phyloP scores from a whole-genome alignment of 2,113 vertebrate genomes.

The Mus musculus region DNA sequence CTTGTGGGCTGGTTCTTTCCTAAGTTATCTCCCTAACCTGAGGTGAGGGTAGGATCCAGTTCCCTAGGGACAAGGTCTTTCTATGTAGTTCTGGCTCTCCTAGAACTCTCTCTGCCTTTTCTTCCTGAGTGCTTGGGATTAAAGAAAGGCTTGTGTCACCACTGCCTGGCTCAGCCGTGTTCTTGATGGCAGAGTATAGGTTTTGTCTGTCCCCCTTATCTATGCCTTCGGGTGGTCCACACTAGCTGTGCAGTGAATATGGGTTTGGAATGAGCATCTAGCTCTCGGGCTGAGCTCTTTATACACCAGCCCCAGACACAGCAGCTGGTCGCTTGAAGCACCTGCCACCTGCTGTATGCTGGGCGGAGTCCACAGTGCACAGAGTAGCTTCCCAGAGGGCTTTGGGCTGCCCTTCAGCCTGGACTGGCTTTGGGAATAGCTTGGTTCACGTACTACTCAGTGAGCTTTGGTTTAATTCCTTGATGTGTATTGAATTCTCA shows the following conservation, averaged over 20 bases:
- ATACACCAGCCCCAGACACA: not conserved
- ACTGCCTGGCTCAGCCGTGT: not conserved
- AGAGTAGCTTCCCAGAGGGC: not conserved
- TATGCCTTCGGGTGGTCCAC: not conserved
- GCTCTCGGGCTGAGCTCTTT: not conserved
- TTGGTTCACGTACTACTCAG: not conserved
- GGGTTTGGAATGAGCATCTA: not conserved
- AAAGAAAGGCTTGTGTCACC: not conserved
- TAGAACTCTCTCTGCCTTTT: not conserved
- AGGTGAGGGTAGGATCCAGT: too few species aligned
- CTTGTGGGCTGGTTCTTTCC: not conserved
- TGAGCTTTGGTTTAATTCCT: not conserved
- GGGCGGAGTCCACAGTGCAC: not conserved
- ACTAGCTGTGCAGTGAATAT: not conserved
- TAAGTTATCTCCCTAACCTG: not conserved
- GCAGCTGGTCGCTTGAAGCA: not conserved
- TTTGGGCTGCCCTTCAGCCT: not conserved
- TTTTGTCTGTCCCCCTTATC: not conserved
- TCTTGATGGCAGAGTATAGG: not conserved
- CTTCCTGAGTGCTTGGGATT: not conserved
- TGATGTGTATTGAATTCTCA: not conserved
- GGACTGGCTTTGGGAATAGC: not conserved
- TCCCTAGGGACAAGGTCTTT: not conserved
- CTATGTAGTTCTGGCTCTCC: not conserved
- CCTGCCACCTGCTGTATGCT: not conserved